Base-by-base conservation (phyloP, 2,888 invertebrate species). In the Caenorhabditis panamensis region DNA sequence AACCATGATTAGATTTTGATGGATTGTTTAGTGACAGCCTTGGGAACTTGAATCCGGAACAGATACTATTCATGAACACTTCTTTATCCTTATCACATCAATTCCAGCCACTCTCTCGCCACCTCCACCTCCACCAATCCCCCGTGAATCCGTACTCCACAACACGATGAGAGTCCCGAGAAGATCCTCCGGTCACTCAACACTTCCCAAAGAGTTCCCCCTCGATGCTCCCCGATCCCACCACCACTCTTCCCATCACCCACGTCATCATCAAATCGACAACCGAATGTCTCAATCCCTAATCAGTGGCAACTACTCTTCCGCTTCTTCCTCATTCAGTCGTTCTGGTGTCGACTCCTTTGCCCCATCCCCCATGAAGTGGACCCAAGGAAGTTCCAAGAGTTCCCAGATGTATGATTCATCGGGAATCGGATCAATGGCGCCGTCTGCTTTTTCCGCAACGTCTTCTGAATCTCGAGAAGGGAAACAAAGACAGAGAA, bases 371-470 rank as follows among this genome's bases (percentile, higher is more conserved):
- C 80, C 80, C 0, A 59, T 63, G 61, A 62, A 24, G 8, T 49
- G 61, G 11, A 22, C 22, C n/a, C 31, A 11, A 4, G 37, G 47
- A 0, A 28, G 31, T 1, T 49, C 58, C 20, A 75, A 75, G n/a
- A 66, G 66, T 1, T 72, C 72, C 54, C 78, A 82, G 22, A 66
- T 73, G 68, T 85, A 84, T 49, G 84, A 85, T 53, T 82, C 82
- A 3, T 84, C 84, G 18, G 84, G 84, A 28, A 83, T 84, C 16
- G 84, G 82, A 6, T 84, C 84, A 2, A 84, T 80, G 77, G 85
- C 85, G 4, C 85, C 85, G 16, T 84, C 84, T 2, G 78, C 80
- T 1, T 82, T 82, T 56, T 83, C 83, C 5, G 79, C 71, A 8
- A 63, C 73, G 47, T 69, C 79, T 16, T 67, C 77, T 47, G 47